phyloP scores from a whole-genome alignment of 2,113 vertebrate genomes.

The Tringa solitaria region DNA sequence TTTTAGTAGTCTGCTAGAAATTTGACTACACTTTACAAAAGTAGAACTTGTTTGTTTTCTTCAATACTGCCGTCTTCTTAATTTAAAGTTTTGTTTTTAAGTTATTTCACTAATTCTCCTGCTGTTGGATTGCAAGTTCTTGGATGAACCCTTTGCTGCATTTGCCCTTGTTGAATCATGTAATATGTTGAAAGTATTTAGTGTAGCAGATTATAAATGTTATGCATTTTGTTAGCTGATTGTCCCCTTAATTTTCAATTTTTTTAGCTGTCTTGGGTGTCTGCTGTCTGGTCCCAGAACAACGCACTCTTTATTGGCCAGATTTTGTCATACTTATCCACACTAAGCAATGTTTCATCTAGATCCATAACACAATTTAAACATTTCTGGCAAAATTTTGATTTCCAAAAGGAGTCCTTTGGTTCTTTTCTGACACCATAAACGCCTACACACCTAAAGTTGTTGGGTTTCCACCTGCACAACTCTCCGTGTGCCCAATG shows the following conservation, averaged over 20 bases:
- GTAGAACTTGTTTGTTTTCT: not conserved
- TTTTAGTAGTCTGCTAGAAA: not conserved
- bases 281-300: not conserved
- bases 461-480: not conserved
- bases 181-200: not conserved
- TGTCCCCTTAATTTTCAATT: not conserved
- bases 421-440: not conserved
- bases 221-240: not conserved
- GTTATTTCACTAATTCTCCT: not conserved
- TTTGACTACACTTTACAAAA: not conserved
- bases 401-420: not conserved
- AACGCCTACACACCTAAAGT: not conserved
- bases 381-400: not conserved
- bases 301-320: not conserved
- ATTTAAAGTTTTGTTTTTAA: not conserved
- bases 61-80: not conserved
- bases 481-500: accelerated
- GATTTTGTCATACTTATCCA: not conserved
- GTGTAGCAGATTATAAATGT: not conserved
- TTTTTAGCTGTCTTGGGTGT: not conserved
- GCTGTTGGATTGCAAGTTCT: not conserved
- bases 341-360: not conserved
- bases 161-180: not conserved
- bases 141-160: not conserved
- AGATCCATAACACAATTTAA: accelerated